phyloP scores from a whole-genome alignment of 2,113 vertebrate species.

The Hippocampus abdominalis region DNA sequence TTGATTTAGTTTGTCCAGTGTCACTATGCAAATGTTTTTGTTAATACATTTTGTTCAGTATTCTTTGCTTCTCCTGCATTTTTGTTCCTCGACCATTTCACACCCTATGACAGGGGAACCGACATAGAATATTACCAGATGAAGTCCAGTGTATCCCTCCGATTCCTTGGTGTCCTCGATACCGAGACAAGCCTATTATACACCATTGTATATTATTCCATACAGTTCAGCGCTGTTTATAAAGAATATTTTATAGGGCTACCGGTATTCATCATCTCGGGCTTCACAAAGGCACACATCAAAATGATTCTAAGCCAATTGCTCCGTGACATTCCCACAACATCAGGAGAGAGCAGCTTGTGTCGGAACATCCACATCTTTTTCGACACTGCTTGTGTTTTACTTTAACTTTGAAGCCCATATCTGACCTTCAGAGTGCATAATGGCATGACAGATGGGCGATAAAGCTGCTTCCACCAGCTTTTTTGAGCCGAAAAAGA shows the following conservation, averaged over 20 bases:
- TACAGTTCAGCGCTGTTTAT: not conserved
- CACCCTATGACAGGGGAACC: too few relatives aligned
- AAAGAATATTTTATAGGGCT: not conserved
- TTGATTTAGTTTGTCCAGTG: too few relatives aligned
- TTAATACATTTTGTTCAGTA: too few relatives aligned
- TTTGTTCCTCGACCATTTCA: too few relatives aligned
- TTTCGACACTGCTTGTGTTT: slow-evolving; percentile 8
- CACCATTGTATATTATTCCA: not conserved
- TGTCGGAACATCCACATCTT: slow-evolving; percentile 10
- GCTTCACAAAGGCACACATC: slow-evolving; percentile 19
- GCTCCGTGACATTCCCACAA: slow-evolving; percentile 35
- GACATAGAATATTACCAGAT: not conserved
- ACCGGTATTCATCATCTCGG: not conserved
- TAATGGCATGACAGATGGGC: slow-evolving; percentile 17
- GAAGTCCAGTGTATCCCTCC: not conserved
- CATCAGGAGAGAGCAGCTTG: slow-evolving; percentile 26
- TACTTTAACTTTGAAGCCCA: slow-evolving; percentile 29
- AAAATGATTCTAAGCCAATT: slow-evolving; percentile 14
- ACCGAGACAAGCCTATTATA: not conserved
- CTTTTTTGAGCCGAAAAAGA: not conserved
- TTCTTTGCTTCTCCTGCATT: too few relatives aligned
- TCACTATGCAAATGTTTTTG: too few relatives aligned
- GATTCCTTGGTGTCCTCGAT: not conserved
- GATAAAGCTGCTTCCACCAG: not conserved
- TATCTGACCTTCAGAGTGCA: slow-evolving; percentile 8